phyloP scores from a whole-genome alignment of 1,140 invertebrate species.

The Elymnias hypermnestra region DNA sequence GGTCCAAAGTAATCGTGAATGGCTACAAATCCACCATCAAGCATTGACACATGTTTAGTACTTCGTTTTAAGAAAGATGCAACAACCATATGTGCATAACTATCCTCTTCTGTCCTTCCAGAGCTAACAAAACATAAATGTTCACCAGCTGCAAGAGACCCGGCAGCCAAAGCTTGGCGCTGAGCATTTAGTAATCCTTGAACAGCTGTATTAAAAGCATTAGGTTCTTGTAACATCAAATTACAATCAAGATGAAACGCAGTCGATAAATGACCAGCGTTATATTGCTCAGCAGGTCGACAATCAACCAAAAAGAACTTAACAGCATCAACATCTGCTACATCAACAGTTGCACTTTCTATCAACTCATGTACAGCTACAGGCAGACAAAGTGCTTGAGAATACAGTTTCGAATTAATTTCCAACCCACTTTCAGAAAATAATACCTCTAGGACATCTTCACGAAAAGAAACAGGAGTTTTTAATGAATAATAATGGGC shows the following conservation, averaged over 20 bases:
- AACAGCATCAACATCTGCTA: slow-evolving; percentile 79
- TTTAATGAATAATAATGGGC: slow-evolving; percentile 95
- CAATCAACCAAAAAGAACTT: slow-evolving; percentile 98
- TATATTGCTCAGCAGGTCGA: slow-evolving; percentile 96
- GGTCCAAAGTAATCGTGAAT: slow-evolving; percentile 91
- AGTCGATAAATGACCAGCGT: slow-evolving; percentile 95
- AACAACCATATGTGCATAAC: slow-evolving; percentile 98
- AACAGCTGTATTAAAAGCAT: slow-evolving; percentile 95
- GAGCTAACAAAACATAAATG: slow-evolving; percentile 98
- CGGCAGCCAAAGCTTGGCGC: slow-evolving; percentile 90
- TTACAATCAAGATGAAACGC: slow-evolving; percentile 99
- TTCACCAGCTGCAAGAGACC: slow-evolving; percentile 93
- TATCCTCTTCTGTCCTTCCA: slow-evolving; percentile 95
- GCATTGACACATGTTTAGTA: slow-evolving; percentile 93
- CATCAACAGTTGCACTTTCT: slow-evolving; percentile 83
- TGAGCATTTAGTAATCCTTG: slow-evolving; percentile 94
- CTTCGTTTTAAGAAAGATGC: slow-evolving; percentile 97
- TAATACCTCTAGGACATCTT: slow-evolving; percentile 80
- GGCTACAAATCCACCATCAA: slow-evolving; percentile 94
- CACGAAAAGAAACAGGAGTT: slow-evolving; percentile 94
- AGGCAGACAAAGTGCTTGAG: slow-evolving; percentile 94
- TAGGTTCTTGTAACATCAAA: slow-evolving; percentile 97
- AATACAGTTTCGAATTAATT: slow-evolving; percentile 77
- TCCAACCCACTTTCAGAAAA: slow-evolving; percentile 76
- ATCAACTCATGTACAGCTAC: slow-evolving; percentile 93